Conservation (phyloP, 2,888 invertebrate genomes). For the Dynastes maya region DNA sequence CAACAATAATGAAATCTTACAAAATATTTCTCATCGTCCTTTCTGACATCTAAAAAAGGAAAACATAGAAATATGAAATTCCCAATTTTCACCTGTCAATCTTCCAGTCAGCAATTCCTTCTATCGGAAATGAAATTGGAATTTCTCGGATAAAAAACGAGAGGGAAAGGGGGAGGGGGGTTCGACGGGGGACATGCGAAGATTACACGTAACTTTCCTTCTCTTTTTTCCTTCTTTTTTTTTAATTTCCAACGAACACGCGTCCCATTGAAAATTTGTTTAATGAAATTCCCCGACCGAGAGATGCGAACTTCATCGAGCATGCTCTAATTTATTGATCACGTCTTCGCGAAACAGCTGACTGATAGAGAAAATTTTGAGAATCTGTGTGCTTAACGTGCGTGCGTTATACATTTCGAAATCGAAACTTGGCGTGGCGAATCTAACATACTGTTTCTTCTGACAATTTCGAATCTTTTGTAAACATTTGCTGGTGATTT, state of each 20-base stretch:
- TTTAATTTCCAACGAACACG: not conserved
- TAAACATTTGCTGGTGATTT: too few relatives aligned
- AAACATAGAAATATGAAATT: too few relatives aligned
- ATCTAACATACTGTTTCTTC: too few relatives aligned
- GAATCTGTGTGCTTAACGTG: conserved; percentile 36
- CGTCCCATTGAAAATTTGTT: conserved; percentile 24
- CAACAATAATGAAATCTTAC: too few relatives aligned
- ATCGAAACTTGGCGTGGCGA: not conserved
- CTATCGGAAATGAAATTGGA: conserved; percentile 1
- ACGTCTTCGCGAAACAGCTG: conserved; percentile 45
- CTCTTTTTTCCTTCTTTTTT: not conserved
- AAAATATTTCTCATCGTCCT: too few relatives aligned
- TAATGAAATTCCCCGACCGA: conserved; percentile 20
- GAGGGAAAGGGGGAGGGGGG: too few relatives aligned
- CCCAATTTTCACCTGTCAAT: too few relatives aligned
- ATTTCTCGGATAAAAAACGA: not conserved
- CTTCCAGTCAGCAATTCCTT: too few relatives aligned
- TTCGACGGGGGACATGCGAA: too few relatives aligned
- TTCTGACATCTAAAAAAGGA: too few relatives aligned
- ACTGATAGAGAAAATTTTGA: conserved; percentile 46
- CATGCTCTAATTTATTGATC: conserved; percentile 49
- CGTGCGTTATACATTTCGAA: not conserved
- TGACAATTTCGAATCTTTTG: too few relatives aligned
- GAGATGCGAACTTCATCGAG: not conserved
- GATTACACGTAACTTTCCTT: not conserved